These are phyloP conservation scores for Semnopithecus entellus DNA, from an alignment of 2,113 vertebrate species.

Conservation along the genomic window DNA sequence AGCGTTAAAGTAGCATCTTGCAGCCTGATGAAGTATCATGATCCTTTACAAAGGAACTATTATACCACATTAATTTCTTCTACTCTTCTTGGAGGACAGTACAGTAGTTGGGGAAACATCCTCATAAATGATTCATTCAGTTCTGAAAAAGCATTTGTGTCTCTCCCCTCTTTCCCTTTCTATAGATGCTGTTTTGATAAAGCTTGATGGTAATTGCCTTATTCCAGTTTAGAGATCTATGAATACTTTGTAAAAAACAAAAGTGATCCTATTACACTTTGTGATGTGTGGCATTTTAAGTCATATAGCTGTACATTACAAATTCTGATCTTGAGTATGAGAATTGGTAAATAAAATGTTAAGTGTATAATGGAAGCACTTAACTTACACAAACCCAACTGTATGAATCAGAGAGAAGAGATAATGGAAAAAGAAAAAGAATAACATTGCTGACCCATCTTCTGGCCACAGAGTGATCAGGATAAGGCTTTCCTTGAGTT, in stretches of 20 bases:
- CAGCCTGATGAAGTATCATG: not conserved
- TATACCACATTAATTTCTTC: not conserved
- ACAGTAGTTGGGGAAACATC: not conserved
- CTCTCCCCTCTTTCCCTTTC: not conserved
- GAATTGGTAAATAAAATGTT: not conserved
- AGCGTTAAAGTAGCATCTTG: not conserved
- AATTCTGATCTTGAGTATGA: not conserved
- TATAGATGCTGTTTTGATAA: not conserved
- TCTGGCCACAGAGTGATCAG: not conserved
- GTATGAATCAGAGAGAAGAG: not conserved
- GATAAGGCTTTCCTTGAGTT: not conserved
- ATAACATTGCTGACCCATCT: not conserved
- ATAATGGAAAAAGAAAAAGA: not conserved
- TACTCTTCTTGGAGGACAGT: not conserved
- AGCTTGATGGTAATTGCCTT: not conserved
- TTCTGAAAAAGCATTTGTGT: not conserved
- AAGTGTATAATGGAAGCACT: not conserved
- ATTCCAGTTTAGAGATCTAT: not conserved
- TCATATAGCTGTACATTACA: not conserved
- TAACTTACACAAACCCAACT: not conserved
- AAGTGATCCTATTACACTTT: not conserved
- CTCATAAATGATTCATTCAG: not conserved
- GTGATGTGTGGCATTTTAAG: not conserved
- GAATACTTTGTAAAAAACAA: not conserved
- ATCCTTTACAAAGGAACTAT: not conserved